Evolutionary conservation across 2,113 vertebrate species (phyloP), one percentile per base, ranked within the genome.

Genomic region (Antigone vipio): DNA sequence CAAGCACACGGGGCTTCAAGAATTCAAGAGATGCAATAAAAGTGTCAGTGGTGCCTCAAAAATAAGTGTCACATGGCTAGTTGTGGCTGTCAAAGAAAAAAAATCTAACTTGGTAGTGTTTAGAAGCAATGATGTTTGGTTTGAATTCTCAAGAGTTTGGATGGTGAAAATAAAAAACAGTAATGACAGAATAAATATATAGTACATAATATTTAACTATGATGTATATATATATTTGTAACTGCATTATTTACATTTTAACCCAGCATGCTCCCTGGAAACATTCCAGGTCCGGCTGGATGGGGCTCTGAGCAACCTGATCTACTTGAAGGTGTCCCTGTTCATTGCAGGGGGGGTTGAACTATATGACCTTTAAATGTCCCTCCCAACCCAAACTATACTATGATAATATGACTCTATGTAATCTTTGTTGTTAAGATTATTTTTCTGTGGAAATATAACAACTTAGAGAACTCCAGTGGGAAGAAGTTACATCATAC

Each of bases 311-410:
- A 82, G 64, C 38, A 89, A 58, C n/a, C 16, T 59, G 47, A 59
- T 49, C 15, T 22, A 27, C 27, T 26, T 40, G 30, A 85, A 60
- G 56, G 40, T 62, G 47, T 32, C 23, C 29, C 29, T 34, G 3
- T 30, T 53, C 3, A 38, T 5, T 12, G 29, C 3, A 4, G 8
- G 2, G 3, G 1, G 2, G 1, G 1, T 58, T 92, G 27, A 16
- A 68, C 47, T 58, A 45, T 14, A 5, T 75, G 58, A 9, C 4
- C 5, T 55, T 67, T 64, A 38, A 80, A 84, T 21, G 34, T 59
- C 27, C 53, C 24, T 77, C 86, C 40, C 11, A 74, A 40, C 13
- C 4, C 15, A 58, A 66, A 17, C 34, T 29, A 11, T 55, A 45
- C 34, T 60, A 18, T 52, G 12, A 24, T 55, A 49, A 50, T 50